A percentile compares a stretch with the other conserved stretches of the same genome.
Conservation (phyloP, 2,888 invertebrate species). For the Agrochola litura region DNA sequence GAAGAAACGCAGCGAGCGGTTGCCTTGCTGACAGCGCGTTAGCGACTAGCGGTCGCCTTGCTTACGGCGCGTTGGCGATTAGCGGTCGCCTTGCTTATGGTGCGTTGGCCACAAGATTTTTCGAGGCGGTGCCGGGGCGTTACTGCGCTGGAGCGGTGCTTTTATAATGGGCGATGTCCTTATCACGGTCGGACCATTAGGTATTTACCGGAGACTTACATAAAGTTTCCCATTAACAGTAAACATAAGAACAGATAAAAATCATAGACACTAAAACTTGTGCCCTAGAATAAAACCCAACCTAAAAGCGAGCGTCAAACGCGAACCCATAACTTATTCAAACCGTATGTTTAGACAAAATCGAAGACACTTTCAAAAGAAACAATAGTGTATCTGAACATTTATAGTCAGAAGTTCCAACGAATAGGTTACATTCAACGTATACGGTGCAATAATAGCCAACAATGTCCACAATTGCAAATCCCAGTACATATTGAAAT, state of each 20-base stretch:
- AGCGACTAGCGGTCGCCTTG: no score
- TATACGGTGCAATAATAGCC: slow-evolving; percentile 66
- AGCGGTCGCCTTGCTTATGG: no score
- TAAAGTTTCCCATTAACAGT: neutral
- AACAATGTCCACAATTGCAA: slow-evolving; percentile 68
- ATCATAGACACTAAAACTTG: slow-evolving; percentile 21
- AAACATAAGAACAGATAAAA: slow-evolving; percentile 14
- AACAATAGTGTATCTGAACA: slow-evolving; percentile 58
- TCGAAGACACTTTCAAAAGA: slow-evolving; percentile 53
- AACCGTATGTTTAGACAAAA: slow-evolving; percentile 41
- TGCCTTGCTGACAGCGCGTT: no score
- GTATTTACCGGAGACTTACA: neutral
- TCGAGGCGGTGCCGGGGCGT: no score
- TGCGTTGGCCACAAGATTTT: no score
- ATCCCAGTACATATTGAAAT: slow-evolving; percentile 42
- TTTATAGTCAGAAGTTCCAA: slow-evolving; percentile 58
- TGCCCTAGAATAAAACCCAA: slow-evolving; percentile 35
- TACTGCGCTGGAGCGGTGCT: no score
- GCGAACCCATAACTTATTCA: slow-evolving; percentile 42
- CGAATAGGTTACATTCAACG: slow-evolving; percentile 64
- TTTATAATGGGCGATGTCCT: no score
- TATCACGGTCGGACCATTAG: no score
- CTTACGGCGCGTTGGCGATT: no score
- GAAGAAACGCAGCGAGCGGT: no score
- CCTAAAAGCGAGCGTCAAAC: slow-evolving; percentile 13